Conservation (phyloP, 2,113 vertebrate species). For the Daphoenositta chrysoptera region DNA sequence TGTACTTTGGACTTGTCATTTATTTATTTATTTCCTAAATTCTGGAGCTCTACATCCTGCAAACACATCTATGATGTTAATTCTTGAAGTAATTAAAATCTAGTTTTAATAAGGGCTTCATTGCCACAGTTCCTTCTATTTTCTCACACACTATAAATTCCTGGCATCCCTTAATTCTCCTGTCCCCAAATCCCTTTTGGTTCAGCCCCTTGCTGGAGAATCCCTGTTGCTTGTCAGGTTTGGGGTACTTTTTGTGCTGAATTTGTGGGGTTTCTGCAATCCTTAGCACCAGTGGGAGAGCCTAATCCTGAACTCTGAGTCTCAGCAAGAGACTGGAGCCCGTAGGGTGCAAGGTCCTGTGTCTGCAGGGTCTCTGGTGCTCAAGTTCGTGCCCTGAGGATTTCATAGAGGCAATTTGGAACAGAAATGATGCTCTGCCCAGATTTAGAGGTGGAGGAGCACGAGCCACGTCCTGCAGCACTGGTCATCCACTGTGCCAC, state of each 20-base stretch:
- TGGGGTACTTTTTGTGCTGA: not conserved
- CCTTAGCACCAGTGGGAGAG: not conserved
- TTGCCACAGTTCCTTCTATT: not conserved
- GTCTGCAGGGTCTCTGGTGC: not conserved
- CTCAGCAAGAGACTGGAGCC: not conserved
- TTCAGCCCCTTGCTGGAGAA: not conserved
- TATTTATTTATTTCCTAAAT: not conserved
- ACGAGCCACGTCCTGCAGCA: not conserved
- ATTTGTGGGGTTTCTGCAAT: not conserved
- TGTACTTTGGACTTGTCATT: not conserved
- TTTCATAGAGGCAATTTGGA: not conserved
- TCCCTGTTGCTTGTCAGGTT: not conserved
- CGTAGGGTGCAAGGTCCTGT: too few species aligned
- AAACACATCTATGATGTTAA: not conserved
- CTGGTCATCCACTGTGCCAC: not conserved
- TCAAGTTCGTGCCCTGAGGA: not conserved
- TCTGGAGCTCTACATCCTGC: not conserved
- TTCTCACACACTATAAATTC: not conserved
- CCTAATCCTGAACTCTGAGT: not conserved
- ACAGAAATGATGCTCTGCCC: not conserved
- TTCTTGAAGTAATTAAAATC: not conserved
- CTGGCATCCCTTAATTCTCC: not conserved
- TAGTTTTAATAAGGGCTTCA: not conserved
- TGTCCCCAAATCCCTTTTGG: not conserved
- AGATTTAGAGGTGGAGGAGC: not conserved